phyloP scores from a whole-genome alignment of 64 coral and sea anemone species.

The Montipora foliosa region DNA sequence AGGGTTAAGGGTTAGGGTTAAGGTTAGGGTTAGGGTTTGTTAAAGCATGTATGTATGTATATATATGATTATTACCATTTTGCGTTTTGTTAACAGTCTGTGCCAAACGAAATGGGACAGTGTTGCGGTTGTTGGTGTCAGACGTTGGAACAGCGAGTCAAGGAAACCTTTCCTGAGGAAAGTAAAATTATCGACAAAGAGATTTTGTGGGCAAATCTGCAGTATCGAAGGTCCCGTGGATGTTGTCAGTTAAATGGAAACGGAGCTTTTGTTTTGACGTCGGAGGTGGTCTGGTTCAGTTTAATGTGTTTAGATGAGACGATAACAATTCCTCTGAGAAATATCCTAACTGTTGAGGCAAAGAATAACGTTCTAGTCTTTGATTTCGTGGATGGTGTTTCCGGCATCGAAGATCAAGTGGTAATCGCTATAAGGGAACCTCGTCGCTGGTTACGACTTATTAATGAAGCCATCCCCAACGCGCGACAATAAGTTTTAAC shows the following conservation, averaged over 20 bases:
- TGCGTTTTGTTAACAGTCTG: too few species aligned
- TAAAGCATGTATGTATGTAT: too few species aligned
- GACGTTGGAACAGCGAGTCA: background rate
- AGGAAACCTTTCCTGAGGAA: background rate
- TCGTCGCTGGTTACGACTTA: too few species aligned
- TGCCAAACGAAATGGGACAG: too few species aligned
- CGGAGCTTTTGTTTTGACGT: slow-evolving; percentile 7
- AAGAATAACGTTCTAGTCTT: background rate
- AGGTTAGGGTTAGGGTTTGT: too few species aligned
- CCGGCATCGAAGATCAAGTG: slow-evolving; percentile 1
- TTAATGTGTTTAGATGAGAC: background rate
- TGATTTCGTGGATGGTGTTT: background rate
- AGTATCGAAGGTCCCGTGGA: background rate
- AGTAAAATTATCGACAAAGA: background rate
- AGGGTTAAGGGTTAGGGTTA: too few species aligned
- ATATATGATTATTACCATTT: too few species aligned
- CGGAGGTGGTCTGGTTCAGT: slow-evolving; percentile 12
- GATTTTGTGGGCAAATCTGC: slow-evolving; percentile 8
- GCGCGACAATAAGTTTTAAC: too few species aligned
- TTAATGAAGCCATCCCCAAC: too few species aligned
- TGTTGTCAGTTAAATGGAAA: background rate
- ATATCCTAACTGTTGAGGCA: background rate
- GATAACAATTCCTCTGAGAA: background rate
- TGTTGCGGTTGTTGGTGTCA: background rate
- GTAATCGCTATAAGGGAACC: background rate